phyloP scores from a whole-genome alignment of 2,888 invertebrate genomes.

The Apocheima hispidaria region DNA sequence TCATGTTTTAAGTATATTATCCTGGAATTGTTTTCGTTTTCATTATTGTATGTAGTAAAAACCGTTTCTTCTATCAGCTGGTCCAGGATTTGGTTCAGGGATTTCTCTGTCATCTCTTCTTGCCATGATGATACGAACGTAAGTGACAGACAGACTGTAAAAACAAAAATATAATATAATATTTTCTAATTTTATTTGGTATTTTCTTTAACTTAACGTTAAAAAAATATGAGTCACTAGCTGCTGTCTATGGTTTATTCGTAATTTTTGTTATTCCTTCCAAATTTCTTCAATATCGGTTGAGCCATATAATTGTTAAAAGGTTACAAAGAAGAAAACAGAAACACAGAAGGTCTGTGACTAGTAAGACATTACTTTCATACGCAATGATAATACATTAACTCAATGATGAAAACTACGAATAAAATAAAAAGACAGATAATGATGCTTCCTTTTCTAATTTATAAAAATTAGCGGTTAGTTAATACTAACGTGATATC shows the following conservation, averaged over 20 bases:
- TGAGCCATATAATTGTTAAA: too few relatives aligned
- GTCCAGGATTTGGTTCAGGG: constrained; percentile 31
- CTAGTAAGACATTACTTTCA: too few relatives aligned
- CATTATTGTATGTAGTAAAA: constrained; percentile 8
- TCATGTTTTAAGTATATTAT: constrained; percentile 27
- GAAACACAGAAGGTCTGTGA: too few relatives aligned
- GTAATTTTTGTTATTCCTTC: too few relatives aligned
- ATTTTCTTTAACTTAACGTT: not conserved
- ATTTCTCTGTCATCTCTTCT: constrained; percentile 34
- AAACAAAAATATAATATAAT: not conserved
- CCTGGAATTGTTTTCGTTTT: constrained; percentile 33
- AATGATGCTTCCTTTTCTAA: not conserved
- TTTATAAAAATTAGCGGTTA: too few relatives aligned
- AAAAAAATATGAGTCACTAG: not conserved
- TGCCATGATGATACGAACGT: constrained; percentile 29
- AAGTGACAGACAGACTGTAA: constrained; percentile 29
- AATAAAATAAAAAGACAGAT: too few relatives aligned
- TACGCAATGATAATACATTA: too few relatives aligned
- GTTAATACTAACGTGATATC: constrained; percentile 23
- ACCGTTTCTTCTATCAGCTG: constrained; percentile 37
- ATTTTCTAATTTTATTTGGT: not conserved
- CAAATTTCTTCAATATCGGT: too few relatives aligned
- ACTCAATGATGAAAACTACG: too few relatives aligned
- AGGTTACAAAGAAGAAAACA: too few relatives aligned
- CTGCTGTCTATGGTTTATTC: too few relatives aligned